phyloP scores from a whole-genome alignment of 2,113 vertebrate genomes.

The Spheniscus mendiculus region DNA sequence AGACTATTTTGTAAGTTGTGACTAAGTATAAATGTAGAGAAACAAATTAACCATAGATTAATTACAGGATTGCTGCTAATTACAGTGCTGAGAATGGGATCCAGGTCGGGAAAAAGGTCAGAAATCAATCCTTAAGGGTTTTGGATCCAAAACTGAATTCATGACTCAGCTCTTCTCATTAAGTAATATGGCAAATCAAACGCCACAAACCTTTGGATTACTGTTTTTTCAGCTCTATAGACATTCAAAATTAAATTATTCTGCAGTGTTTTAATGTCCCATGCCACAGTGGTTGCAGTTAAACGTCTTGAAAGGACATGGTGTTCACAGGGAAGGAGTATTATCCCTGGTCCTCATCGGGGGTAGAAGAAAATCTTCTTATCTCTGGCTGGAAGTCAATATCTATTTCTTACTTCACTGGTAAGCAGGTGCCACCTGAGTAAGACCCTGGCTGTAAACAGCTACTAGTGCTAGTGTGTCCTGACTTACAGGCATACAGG shows the following conservation, averaged over 20 bases:
- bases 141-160: not conserved
- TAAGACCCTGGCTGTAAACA: not conserved
- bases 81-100: not conserved
- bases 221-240: not conserved
- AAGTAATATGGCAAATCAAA: not conserved
- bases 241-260: not conserved
- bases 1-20: not conserved
- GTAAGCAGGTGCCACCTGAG: not conserved
- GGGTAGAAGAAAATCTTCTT: not conserved
- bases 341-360: not conserved
- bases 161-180: not conserved
- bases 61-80: not conserved
- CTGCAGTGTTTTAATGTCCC: not conserved
- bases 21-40: not conserved
- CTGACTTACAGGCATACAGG: not conserved
- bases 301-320: not conserved
- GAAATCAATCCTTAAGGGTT: not conserved
- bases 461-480: not conserved
- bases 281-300: not conserved
- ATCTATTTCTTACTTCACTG: not conserved
- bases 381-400: not conserved
- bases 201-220: not conserved
- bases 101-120: not conserved
- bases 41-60: not conserved
- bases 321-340: not conserved